phyloP scores from a whole-genome alignment of 2,113 vertebrate species.

The Nanorana parkeri region DNA sequence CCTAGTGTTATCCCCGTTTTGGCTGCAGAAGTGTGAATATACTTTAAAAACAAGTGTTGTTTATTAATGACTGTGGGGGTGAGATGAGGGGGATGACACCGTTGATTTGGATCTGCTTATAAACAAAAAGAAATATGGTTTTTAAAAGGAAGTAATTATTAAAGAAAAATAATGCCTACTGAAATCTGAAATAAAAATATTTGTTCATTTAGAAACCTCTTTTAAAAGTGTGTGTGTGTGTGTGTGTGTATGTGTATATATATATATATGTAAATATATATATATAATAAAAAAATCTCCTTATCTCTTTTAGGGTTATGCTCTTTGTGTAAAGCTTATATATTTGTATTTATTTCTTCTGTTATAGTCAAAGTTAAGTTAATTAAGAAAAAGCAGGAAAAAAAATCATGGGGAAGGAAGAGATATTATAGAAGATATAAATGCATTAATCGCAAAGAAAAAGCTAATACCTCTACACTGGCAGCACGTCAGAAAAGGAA shows the following conservation, averaged over 20 bases:
- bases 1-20: too few species aligned
- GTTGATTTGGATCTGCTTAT: too few species aligned
- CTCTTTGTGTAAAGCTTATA: too few species aligned
- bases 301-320: too few species aligned
- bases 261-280: too few species aligned
- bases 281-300: too few species aligned
- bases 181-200: background rate
- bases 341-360: conserved; percentile 21
- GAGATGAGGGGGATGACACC: too few species aligned
- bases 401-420: conserved; percentile 1
- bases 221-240: too few species aligned
- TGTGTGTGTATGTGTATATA: too few species aligned
- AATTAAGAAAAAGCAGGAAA: conserved; percentile 26
- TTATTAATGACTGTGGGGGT: too few species aligned
- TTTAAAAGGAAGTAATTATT: background rate
- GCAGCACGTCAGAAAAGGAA: background rate
- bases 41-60: too few species aligned
- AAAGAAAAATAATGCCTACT: background rate
- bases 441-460: background rate
- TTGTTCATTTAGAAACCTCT: background rate
- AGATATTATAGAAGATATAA: background rate
- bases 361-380: conserved; percentile 49
- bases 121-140: background rate
- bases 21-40: too few species aligned
- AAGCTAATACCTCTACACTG: background rate